Conservation (phyloP, 2,113 vertebrate species). For the Trinectes maculatus region DNA sequence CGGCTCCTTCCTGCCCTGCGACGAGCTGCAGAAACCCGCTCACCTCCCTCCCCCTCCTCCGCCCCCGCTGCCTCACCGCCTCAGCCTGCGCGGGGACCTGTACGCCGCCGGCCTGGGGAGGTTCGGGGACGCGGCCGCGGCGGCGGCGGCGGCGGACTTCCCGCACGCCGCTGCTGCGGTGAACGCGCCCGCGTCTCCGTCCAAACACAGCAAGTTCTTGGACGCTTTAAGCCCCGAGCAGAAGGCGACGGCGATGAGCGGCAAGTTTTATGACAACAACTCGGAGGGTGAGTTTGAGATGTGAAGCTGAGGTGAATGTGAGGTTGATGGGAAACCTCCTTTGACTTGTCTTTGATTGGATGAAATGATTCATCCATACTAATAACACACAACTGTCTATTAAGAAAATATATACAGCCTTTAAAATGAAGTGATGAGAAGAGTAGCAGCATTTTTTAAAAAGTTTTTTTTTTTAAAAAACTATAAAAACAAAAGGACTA, state of each 20-base stretch:
- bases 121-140: slow-evolving; percentile 67
- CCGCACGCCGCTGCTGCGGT: slow-evolving; percentile 68
- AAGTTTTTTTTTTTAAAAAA: no score
- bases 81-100: slow-evolving; percentile 78
- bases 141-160: slow-evolving; percentile 66
- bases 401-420: no score
- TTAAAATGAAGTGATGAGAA: no score
- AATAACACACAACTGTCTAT: no score
- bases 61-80: slow-evolving; percentile 66
- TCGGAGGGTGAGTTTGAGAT: slow-evolving; percentile 71
- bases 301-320: no score
- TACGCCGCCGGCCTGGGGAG: slow-evolving; percentile 72
- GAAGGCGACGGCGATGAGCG: slow-evolving; percentile 69
- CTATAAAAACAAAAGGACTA: no score
- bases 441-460: no score
- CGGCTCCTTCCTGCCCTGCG: slow-evolving; percentile 75
- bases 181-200: slow-evolving; percentile 75
- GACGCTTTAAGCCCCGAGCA: slow-evolving; percentile 78
- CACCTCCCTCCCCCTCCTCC: slow-evolving; percentile 63
- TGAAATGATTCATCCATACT: no score
- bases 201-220: slow-evolving; percentile 83
- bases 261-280: slow-evolving; percentile 83
- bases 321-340: no score
- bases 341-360: no score
- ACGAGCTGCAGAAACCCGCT: slow-evolving; percentile 76